Evolutionary conservation across 2,113 vertebrate genomes (phyloP).

Genomic region (Hiodon alosoides): DNA sequence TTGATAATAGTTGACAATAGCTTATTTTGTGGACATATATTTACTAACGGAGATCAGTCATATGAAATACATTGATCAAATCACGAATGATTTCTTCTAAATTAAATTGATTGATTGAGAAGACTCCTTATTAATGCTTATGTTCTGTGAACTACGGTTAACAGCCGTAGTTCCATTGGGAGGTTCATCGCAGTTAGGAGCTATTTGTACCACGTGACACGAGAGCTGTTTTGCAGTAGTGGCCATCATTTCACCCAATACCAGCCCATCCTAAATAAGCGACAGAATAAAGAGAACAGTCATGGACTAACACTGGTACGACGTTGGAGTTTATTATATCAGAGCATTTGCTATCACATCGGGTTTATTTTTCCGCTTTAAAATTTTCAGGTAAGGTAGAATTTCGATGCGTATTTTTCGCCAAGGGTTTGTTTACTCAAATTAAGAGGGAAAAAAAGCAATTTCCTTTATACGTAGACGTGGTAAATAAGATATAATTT

Average conservation of each 20-base stretch:
- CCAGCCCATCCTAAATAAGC: constrained; percentile 43
- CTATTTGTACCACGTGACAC: constrained; percentile 67
- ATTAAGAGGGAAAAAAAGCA: not conserved
- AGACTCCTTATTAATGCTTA: too few relatives aligned
- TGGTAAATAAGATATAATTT: not conserved
- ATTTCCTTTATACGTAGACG: not conserved
- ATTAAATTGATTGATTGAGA: too few relatives aligned
- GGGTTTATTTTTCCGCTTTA: constrained; percentile 13
- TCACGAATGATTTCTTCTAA: too few relatives aligned
- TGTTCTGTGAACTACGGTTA: too few relatives aligned
- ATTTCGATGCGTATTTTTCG: not conserved
- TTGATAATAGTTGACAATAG: too few relatives aligned
- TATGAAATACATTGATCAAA: too few relatives aligned
- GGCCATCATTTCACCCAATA: constrained; percentile 63
- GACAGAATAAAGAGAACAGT: constrained; percentile 20
- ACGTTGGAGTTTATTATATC: constrained; percentile 13
- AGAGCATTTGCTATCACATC: constrained; percentile 1
- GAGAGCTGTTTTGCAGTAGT: constrained; percentile 52
- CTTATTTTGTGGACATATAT: too few relatives aligned
- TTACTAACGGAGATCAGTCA: too few relatives aligned
- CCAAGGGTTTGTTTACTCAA: not conserved
- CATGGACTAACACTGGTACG: constrained; percentile 50
- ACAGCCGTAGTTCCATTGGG: too few relatives aligned
- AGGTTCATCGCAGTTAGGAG: constrained; percentile 57
- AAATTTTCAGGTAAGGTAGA: constrained; percentile 26